Evolutionary conservation across 2,113 vertebrate species (phyloP), one percentile per base, ranked within the genome.

Genomic region (Mustela lutreola): DNA sequence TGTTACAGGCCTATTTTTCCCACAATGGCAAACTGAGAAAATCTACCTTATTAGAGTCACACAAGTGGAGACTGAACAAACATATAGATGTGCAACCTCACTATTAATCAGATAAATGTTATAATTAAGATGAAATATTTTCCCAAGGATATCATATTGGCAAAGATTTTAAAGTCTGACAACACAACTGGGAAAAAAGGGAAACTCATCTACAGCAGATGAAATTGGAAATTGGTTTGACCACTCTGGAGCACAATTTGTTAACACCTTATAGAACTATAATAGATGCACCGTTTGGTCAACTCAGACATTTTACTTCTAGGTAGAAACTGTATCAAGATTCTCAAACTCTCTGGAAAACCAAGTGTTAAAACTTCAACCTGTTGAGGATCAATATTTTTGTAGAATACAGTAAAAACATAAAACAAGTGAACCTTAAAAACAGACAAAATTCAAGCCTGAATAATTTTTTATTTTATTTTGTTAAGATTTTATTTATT

Each of bases 101-200:
- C 33, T 50, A 58, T 81, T 48, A 73, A 88, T 89, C 65, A 70
- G 48, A 96, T 39, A 91, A 95, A 88, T 87, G 88, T 31, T 71
- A 48, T 78, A 75, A 84, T 87, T 65, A 94, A 96, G 83, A 84
- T 93, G 33, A 50, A 92, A n/a, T 63, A 42, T 14, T 78, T 82
- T 63, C 76, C 90, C 63, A 53, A 6, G 88, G 50, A 28, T 50
- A 50, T 21, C 33, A 31, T 26, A 33, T 4, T 76, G 60, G 78
- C 45, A 80, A 93, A 75, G 33, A 83, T 62, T 85, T 53, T 82
- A 56, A 83, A 76, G 26, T 62, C 26, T 89, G 62, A 63, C 70
- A 58, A 73, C 9, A 14, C 21, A 82, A 22, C 45, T 36, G 3
- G 50, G 79, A 33, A 11, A 58, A 60, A 60, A 79, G 82, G 50